These are phyloP conservation scores for Lethrus apterus DNA, from an alignment of 1,140 invertebrate genomes.

Conservation along the genomic window DNA sequence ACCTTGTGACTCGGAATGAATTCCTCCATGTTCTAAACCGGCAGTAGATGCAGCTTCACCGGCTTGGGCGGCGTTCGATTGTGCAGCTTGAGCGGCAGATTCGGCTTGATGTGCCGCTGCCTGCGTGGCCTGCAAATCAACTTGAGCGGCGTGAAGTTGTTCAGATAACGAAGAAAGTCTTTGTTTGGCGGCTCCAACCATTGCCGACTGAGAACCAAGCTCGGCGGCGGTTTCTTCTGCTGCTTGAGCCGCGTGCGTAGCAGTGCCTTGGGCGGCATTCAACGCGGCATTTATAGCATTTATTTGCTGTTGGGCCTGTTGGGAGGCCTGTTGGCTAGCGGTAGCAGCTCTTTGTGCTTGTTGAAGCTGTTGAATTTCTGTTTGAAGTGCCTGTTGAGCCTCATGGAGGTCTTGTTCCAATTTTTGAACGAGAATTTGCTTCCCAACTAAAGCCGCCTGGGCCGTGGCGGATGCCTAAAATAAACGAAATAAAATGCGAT, in stretches of 20 bases:
- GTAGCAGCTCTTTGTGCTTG: constrained; percentile 6
- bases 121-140: constrained; percentile 4
- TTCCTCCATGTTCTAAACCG: no score
- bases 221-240: constrained; percentile 3
- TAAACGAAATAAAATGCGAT: not conserved
- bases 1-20: no score
- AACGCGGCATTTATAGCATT: constrained; percentile 3
- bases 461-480: constrained; percentile 9
- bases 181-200: constrained; percentile 6
- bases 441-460: constrained; percentile 8
- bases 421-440: constrained; percentile 9
- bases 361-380: constrained; percentile 8
- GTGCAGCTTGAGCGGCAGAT: constrained; percentile 5
- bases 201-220: constrained; percentile 1
- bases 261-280: constrained; percentile 5
- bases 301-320: constrained; percentile 8
- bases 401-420: constrained; percentile 10
- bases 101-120: constrained; percentile 8
- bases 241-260: not conserved
- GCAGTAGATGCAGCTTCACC: constrained; percentile 2
- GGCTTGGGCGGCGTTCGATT: constrained; percentile 10
- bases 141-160: constrained; percentile 4
- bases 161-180: not conserved
- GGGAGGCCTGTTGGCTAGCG: not conserved
- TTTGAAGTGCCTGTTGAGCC: not conserved